phyloP scores from a whole-genome alignment of 2,888 invertebrate genomes.

The Sipha maydis region DNA sequence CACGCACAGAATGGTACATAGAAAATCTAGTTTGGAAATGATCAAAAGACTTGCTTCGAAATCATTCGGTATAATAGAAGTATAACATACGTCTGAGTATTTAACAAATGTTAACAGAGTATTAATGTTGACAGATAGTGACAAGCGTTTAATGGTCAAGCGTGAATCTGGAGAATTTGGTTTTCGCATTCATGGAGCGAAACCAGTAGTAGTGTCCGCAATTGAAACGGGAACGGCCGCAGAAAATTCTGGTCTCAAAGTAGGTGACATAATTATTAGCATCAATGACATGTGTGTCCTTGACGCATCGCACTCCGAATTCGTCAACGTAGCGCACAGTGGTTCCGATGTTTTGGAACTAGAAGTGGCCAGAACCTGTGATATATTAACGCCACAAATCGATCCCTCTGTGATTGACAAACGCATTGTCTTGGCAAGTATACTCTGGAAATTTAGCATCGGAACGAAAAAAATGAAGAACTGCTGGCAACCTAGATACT shows the following conservation, averaged over 20 bases:
- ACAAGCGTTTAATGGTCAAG: slow-evolving; percentile 85
- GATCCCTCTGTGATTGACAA: slow-evolving; percentile 69
- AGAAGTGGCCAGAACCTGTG: slow-evolving; percentile 88
- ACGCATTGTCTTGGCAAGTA: slow-evolving; percentile 71
- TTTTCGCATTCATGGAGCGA: slow-evolving; percentile 93
- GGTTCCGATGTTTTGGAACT: slow-evolving; percentile 82
- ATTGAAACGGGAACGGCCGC: slow-evolving; percentile 95
- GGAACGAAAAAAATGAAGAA: slow-evolving; percentile 64
- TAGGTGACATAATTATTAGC: slow-evolving; percentile 92
- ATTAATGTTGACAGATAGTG: slow-evolving; percentile 75
- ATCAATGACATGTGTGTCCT: slow-evolving; percentile 91
- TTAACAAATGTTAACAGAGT: not conserved
- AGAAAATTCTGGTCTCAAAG: slow-evolving; percentile 89
- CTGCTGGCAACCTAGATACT: slow-evolving; percentile 88
- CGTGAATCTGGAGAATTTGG: slow-evolving; percentile 86
- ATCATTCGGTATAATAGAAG: slow-evolving; percentile 58
- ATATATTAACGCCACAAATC: slow-evolving; percentile 79
- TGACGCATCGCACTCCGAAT: slow-evolving; percentile 84
- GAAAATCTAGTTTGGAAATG: slow-evolving; percentile 90
- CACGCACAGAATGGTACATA: slow-evolving; percentile 88
- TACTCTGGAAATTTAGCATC: slow-evolving; percentile 65
- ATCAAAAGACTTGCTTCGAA: slow-evolving; percentile 81
- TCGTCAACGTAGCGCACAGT: slow-evolving; percentile 84
- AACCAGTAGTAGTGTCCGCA: slow-evolving; percentile 95
- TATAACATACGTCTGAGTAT: not conserved